Evolutionary conservation across 2,797 vertebrate species (phyloP), one percentile per base, ranked within the genome.

Genomic region (Acanthis flammea): DNA sequence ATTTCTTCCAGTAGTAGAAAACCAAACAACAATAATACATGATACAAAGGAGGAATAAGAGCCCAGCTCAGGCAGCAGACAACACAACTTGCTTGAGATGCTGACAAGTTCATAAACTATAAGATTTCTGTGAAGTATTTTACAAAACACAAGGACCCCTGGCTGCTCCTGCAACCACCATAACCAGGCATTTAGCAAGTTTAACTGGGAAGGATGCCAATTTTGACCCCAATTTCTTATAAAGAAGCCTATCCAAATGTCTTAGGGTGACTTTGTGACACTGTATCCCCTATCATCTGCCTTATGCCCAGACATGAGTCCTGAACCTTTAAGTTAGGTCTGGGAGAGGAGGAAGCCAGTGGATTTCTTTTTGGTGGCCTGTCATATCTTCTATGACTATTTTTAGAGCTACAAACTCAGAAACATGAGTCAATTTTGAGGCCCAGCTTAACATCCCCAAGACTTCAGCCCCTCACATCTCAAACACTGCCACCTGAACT

Each of bases 401-500:
- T 61, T 74, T 68, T 39, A 75, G 42, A 78, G 58, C 10, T 30
- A 7, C 6, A 7, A 10, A 14, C 35, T 54, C 39, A 39, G 61
- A 62, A 80, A 70, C 25, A 18, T 0, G 0, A 58, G 8, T 17
- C 19, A 71, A 1, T 16, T 44, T 53, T 63, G 13, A 5, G 19
- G 6, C 17, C 4, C 22, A 48, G 21, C 17, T 24, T 51, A 35
- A 45, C 22, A 12, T 24, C 22, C 31, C 17, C 31, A 84, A 12
- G 35, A 45, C 3, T 51, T 65, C 15, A 17, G 13, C 24, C 31
- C 55, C 10, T 66, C 25, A 1, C 2, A 1, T 35, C 18, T 41
- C 14, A 3, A 7, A 24, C 4, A 16, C 13, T 4, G 3, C 5
- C 2, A 2, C n/a, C 35, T 27, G 27, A 37, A 9, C 0, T 12